Evolutionary conservation across 2,797 vertebrate species (phyloP), one percentile per base, ranked within the genome.

Genomic region (Hafferia zeledoni): DNA sequence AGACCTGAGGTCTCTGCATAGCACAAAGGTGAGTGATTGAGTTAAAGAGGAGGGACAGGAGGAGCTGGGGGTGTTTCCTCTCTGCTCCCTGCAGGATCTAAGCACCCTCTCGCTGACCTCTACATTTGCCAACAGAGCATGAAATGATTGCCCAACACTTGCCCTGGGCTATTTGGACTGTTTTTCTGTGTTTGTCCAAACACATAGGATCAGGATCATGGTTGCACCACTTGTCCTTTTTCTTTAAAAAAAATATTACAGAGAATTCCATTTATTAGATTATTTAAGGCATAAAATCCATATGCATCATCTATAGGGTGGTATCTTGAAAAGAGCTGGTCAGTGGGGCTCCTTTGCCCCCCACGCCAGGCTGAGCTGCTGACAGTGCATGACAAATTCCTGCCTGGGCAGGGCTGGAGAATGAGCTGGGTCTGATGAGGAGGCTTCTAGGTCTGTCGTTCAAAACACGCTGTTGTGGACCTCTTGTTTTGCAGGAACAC

Each of bases 1-100:
- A n/a, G 19, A 50, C 20, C 53, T 0, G 0, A 50, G 27, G 49
- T 52, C 37, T 16, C 53, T 44, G 46, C 0, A 0, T 10, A 72
- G 43, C 24, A 16, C 5, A 2, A 33, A 14, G 16, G 31, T 25
- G 50, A 31, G 61, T 53, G 52, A 72, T 50, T 37, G 59, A 68
- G 22, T 55, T 37, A 79, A 65, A 55, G 43, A 49, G 39, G 63
- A 64, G 44, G 16, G 39, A 30, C 61, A 89, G 55, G 63, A 71
- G 39, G 19, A 37, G 33, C 35, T 20, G 39, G 19, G 18, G 13
- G 12, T 39, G 18, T 43, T 90, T 35, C 61, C 13, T 13, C 30
- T 68, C 50, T 55, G 17, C 18, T 84, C 17, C 24, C 15, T 6
- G 23, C 22, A 69, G 74, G 33, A 71, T 72, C 57, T 39, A 28